phyloP scores from a whole-genome alignment of 2,797 vertebrate species.

The Distichodus sexfasciatus region DNA sequence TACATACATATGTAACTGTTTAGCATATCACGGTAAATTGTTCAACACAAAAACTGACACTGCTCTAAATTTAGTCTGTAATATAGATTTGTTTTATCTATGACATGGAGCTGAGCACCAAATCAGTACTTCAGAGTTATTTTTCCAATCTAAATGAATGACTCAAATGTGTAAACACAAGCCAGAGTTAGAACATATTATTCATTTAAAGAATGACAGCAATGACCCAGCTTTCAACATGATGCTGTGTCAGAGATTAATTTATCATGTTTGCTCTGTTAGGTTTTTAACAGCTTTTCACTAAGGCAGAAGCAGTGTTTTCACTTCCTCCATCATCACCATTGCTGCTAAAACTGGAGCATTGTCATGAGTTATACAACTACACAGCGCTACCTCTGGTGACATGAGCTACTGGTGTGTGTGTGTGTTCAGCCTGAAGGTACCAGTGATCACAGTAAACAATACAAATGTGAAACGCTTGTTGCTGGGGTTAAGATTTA shows the following conservation, averaged over 20 bases:
- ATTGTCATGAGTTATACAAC: conserved; percentile 26
- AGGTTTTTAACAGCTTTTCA: not conserved
- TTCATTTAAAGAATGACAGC: no score
- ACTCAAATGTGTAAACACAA: conserved; percentile 19
- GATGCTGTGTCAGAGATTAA: no score
- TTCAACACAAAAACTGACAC: not conserved
- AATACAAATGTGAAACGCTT: no score
- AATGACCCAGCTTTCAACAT: no score
- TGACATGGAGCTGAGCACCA: not conserved
- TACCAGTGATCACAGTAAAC: no score
- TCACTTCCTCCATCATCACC: conserved; percentile 21
- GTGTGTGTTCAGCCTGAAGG: no score
- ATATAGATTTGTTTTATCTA: not conserved
- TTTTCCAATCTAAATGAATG: not conserved
- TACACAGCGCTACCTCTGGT: conserved; percentile 18
- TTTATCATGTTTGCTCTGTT: no score
- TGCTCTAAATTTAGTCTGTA: not conserved
- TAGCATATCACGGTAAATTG: not conserved
- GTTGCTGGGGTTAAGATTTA: no score
- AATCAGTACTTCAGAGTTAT: not conserved
- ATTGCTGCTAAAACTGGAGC: conserved; percentile 5
- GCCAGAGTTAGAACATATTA: no score
- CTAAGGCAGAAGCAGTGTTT: conserved; percentile 36
- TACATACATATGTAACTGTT: no score
- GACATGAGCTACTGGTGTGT: conserved; percentile 6